Conservation (phyloP, 2,888 invertebrate genomes). For the Tinea trinotella region DNA sequence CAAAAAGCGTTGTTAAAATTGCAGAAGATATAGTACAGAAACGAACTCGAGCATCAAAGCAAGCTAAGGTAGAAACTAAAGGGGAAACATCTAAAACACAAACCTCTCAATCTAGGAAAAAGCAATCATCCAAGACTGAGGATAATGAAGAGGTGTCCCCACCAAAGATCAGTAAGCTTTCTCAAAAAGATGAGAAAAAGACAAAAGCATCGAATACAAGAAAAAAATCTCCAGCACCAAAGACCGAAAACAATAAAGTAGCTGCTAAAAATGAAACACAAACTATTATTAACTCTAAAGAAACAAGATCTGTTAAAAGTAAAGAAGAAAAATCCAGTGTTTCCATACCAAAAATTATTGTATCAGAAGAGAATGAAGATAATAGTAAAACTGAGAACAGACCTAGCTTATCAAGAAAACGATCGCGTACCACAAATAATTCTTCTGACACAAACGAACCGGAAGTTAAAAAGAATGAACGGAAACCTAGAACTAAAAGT, state of each 20-base stretch:
- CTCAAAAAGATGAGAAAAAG: background rate
- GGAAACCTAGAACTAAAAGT: constrained; percentile 44
- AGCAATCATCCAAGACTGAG: constrained; percentile 22
- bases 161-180: background rate
- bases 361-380: constrained; percentile 15
- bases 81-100: background rate
- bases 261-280: background rate
- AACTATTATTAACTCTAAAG: background rate
- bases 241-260: background rate
- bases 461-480: background rate
- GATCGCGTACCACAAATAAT: constrained; percentile 18
- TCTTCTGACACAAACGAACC: background rate
- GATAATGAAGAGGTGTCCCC: constrained; percentile 17
- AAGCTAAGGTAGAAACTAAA: background rate
- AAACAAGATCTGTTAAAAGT: constrained; percentile 3
- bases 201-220: background rate
- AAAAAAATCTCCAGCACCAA: background rate
- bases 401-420: constrained; percentile 17
- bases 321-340: background rate
- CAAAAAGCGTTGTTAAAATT: background rate
- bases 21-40: background rate
- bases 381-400: constrained; percentile 18
- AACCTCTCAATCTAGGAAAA: constrained; percentile 21
- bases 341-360: constrained; percentile 19
- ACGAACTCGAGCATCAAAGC: background rate